These are phyloP conservation scores for Gephyroberyx darwinii DNA, from an alignment of 2,797 vertebrate species.

Conservation along the genomic window DNA sequence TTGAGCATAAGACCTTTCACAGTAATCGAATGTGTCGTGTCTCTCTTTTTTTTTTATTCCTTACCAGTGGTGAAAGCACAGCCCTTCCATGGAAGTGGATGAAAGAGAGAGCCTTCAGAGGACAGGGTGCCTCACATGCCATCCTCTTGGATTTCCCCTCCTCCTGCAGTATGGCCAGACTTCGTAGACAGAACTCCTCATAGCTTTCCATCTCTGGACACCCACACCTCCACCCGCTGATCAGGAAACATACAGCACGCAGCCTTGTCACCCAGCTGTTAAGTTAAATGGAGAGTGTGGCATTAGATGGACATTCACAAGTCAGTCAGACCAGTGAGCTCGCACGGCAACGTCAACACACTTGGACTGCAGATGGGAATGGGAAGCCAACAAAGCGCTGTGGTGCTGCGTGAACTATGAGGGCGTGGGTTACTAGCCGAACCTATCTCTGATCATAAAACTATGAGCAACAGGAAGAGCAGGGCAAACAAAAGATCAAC, in stretches of 20 bases:
- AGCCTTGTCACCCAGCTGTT: slow-evolving; percentile 54
- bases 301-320: slow-evolving; percentile 16
- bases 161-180: slow-evolving; percentile 82
- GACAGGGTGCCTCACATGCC: slow-evolving; percentile 52
- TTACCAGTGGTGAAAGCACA: slow-evolving; percentile 91
- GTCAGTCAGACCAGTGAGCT: slow-evolving; percentile 4
- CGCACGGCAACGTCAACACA: slow-evolving; percentile 7
- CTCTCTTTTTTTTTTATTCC: slow-evolving; percentile 31
- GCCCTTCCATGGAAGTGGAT: slow-evolving; percentile 88
- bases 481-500: slow-evolving; percentile 56
- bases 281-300: slow-evolving; percentile 31
- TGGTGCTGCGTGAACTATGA: background rate
- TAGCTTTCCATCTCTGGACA: slow-evolving; percentile 90
- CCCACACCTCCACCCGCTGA: slow-evolving; percentile 59
- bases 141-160: slow-evolving; percentile 59
- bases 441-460: slow-evolving; percentile 24
- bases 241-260: slow-evolving; percentile 66
- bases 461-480: slow-evolving; percentile 43
- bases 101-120: slow-evolving; percentile 77
- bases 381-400: background rate
- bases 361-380: background rate
- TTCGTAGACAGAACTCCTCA: slow-evolving; percentile 87
- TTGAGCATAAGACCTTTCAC: background rate
- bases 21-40: background rate
- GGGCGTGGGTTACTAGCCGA: slow-evolving; percentile 28